Evolutionary conservation across 2,113 vertebrate genomes (phyloP), one percentile per base, ranked within the genome.

Genomic region (Pionites leucogaster): DNA sequence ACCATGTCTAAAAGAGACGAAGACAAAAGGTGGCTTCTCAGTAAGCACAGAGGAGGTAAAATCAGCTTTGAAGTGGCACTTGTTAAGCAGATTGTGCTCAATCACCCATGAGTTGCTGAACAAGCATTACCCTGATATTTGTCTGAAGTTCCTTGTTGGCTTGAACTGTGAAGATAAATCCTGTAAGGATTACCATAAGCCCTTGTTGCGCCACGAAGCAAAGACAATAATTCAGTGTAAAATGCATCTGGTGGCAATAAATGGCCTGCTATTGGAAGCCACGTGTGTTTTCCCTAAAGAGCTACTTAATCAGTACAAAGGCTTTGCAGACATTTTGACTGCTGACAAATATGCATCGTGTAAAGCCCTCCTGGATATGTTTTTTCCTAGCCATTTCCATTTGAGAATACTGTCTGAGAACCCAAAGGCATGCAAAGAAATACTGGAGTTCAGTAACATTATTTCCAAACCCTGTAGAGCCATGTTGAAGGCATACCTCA

Each of bases 331-430:
- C 27, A 31, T 98, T 87, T 76, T 98, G 86, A 92, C 95, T 42
- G 46, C 68, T 57, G 93, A 98, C 50, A 90, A 29, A 52, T 97
- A 97, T 1, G 55, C 77, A 2, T 89, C 94, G 0, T 98, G 98
- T 93, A 76, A 62, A 96, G 95, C 97, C 33, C 97, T 98, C 52
- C 69, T 98, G 46, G 90, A 93, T 60, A 35, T 86, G 3, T 86
- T 98, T 88, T 98, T 98, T 67, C 98, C 98, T n/a, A 95, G 95
- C 75, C 98, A 98, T 96, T 98, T 98, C 85, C 98, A 98, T 84
- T 97, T 97, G 82, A 96, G 98, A 71, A 95, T 98, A 50, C 65
- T 98, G 53, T 98, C 98, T 7, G 97, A 98, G 90, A 98, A 98
- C 71, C 95, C 97, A 33, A 79, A 52, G 75, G 97, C 97, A 0